phyloP scores from a whole-genome alignment of 2,113 vertebrate species.

The Chloroceryle aenea region DNA sequence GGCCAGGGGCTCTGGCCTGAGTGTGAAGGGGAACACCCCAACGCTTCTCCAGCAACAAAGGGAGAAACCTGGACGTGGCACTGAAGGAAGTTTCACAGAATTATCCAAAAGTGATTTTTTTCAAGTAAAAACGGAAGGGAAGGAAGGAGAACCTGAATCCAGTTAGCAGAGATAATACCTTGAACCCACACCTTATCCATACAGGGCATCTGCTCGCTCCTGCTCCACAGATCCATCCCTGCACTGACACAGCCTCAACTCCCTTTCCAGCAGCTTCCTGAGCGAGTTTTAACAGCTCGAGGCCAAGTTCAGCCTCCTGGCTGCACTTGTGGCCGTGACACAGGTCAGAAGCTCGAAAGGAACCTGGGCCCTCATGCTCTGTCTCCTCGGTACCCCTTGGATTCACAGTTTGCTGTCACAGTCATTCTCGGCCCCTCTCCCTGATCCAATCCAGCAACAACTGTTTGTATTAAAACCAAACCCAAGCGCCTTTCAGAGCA shows the following conservation, averaged over 20 bases:
- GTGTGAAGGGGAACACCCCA: accelerated
- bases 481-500: accelerated
- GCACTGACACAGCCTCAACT: not conserved
- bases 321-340: no score
- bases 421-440: not conserved
- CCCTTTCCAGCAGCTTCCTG: not conserved
- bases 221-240: not conserved
- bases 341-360: no score
- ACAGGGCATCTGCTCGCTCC: no score
- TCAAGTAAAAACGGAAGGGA: slow-evolving; percentile 2
- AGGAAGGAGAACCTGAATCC: not conserved
- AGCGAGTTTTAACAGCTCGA: accelerated
- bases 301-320: not conserved
- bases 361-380: not conserved
- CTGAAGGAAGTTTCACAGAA: not conserved
- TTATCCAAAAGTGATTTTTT: not conserved
- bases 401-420: not conserved
- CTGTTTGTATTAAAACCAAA: not conserved
- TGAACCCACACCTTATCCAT: not conserved
- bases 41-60: not conserved
- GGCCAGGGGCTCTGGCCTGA: accelerated
- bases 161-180: not conserved
- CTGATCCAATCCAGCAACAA: not conserved
- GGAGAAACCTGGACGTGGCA: not conserved
- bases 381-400: not conserved